Evolutionary conservation across 2,797 vertebrate genomes (phyloP).

Genomic region (Vireo griseus): DNA sequence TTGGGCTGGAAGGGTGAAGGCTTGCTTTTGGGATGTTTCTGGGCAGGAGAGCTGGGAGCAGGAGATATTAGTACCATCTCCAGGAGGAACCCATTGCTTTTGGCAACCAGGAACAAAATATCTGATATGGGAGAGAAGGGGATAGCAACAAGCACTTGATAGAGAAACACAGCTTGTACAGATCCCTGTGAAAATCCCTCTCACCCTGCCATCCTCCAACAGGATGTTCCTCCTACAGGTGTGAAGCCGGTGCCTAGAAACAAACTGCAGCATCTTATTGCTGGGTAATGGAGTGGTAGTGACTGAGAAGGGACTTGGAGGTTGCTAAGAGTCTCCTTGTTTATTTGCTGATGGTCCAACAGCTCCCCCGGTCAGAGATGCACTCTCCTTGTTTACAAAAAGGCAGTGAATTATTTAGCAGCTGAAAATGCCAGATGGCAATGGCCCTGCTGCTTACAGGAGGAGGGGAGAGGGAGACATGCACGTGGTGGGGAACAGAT

Average conservation of each 20-base stretch:
- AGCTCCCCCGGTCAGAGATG: neutral
- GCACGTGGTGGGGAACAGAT: constrained; percentile 6
- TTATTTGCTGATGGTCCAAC: constrained; percentile 23
- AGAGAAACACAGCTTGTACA: neutral
- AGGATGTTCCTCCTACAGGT: neutral
- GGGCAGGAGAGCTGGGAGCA: neutral
- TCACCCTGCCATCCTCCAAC: neutral
- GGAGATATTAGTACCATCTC: neutral
- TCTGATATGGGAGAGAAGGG: neutral
- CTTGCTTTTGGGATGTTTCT: neutral
- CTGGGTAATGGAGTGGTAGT: neutral
- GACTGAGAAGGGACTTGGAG: neutral
- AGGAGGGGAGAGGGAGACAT: neutral
- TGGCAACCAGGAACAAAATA: neutral
- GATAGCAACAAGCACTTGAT: neutral
- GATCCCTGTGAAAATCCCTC: neutral
- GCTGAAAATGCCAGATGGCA: constrained; percentile 56
- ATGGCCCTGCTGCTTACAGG: constrained; percentile 8
- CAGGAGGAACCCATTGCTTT: neutral
- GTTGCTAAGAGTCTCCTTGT: constrained; percentile 19
- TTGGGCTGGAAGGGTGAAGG: neutral
- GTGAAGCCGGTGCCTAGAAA: neutral
- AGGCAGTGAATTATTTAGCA: constrained; percentile 56
- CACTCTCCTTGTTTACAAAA: constrained; percentile 57
- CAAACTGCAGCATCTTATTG: neutral